These are phyloP conservation scores for Lophochroa leadbeateri DNA, from an alignment of 2,113 vertebrate species.

Conservation along the genomic window DNA sequence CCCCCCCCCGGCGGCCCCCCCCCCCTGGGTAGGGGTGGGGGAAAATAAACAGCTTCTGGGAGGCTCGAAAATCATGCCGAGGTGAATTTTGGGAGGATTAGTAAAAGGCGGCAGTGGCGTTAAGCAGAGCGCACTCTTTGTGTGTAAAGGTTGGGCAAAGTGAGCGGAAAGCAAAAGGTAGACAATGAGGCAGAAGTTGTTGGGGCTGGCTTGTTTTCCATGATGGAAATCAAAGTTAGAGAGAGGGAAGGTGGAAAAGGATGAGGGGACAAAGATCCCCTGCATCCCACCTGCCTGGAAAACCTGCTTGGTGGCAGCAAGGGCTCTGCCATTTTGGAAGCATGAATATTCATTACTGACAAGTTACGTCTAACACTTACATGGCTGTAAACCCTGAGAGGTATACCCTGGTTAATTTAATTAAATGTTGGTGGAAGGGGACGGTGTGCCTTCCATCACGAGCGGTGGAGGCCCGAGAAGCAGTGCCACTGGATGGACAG, in stretches of 20 bases:
- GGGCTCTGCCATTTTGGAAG: constrained; percentile 19
- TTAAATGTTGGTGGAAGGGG: constrained; percentile 10
- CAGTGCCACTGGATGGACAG: not conserved
- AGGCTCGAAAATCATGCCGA: constrained; percentile 50
- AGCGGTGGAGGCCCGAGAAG: not conserved
- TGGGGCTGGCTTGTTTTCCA: not conserved
- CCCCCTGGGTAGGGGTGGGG: no score
- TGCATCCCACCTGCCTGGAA: not conserved
- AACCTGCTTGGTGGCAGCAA: not conserved
- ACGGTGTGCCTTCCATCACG: fast-evolving
- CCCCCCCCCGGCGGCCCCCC: no score
- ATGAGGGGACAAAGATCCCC: not conserved
- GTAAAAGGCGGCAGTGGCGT: not conserved
- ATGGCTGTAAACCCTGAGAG: constrained; percentile 8
- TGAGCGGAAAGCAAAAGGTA: not conserved
- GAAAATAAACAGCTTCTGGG: constrained; percentile 91
- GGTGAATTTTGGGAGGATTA: not conserved
- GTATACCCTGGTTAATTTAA: constrained; percentile 26
- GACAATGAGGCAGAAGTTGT: not conserved
- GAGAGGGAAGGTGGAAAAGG: not conserved
- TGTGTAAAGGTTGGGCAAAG: not conserved
- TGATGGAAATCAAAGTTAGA: not conserved
- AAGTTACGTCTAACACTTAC: not conserved
- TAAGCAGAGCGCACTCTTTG: not conserved
- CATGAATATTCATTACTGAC: constrained; percentile 7